These are phyloP conservation scores for Dallia pectoralis DNA, from an alignment of 2,797 vertebrate genomes.

Conservation along the genomic window DNA sequence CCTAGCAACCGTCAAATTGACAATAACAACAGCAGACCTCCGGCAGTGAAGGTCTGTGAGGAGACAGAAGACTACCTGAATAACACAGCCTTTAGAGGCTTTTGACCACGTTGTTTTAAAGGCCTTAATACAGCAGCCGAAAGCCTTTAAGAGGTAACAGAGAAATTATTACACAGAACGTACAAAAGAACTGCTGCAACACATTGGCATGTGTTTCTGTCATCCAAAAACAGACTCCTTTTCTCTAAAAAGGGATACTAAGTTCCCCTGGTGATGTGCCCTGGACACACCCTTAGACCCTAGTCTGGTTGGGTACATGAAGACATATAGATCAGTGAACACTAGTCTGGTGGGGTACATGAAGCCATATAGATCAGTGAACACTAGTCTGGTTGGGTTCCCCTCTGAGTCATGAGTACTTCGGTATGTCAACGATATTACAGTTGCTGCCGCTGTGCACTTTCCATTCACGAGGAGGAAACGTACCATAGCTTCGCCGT, in stretches of 20 bases:
- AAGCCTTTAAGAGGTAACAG: constrained; percentile 18
- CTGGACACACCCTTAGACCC: background rate
- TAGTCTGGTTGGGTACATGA: no score
- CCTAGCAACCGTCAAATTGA: background rate
- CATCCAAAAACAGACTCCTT: background rate
- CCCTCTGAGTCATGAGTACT: background rate
- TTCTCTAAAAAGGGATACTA: background rate
- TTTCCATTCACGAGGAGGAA: background rate
- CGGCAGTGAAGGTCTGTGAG: background rate
- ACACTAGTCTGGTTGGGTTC: background rate
- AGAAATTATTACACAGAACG: constrained; percentile 27
- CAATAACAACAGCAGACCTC: background rate
- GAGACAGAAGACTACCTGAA: background rate
- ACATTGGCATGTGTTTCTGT: background rate
- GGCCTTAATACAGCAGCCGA: background rate
- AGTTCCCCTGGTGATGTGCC: background rate
- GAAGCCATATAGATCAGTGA: no score
- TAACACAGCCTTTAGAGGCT: background rate
- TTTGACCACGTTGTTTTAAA: background rate
- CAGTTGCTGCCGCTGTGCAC: background rate
- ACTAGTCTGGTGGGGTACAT: background rate
- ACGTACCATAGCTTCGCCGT: background rate
- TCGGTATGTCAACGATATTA: background rate
- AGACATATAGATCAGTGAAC: no score
- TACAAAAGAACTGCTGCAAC: constrained; percentile 18